Base-by-base conservation (phyloP, 2,888 invertebrate genomes). In the Callosobruchus maculatus region DNA sequence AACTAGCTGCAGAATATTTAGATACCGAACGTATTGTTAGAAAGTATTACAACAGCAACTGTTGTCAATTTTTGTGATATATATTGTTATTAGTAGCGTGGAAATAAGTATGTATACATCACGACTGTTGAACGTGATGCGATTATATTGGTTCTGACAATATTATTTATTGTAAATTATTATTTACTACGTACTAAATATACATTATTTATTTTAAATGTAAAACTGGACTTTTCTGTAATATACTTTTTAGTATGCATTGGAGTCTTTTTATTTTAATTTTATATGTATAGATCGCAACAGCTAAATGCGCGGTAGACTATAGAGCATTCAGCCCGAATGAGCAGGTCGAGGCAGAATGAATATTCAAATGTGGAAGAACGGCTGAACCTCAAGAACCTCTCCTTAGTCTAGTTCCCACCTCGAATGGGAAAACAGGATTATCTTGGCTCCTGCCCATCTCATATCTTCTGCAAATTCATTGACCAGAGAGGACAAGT, bases 21-120 rank as follows among this genome's bases (percentile, higher is more conserved):
- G 70, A 71, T 21, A 71, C 72, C 72, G 66, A 49, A 69, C 68
- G 3, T 30, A 71, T 72, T 21, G 5, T 66, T 70, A 70, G 67
- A 71, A 75, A 75, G 73, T 77, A 76, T 77, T 78, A 75, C 70
- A 74, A 71, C 71, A 71, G 74, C 76, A 74, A 74, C 72, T 81
- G 84, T 85, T 85, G 85, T 85, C 85, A 85, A 85, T 83, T 82
- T 84, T 84, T 85, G 85, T 86, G 85, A 85, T 86, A 85, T 79
- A 82, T 76, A 68, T 49, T 73, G 73, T 73, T 74, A 77, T 78
- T 76, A 78, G 77, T 80, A 81, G 80, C 81, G 80, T 80, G 81
- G 81, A 79, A 75, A 49, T 49, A 49, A 49, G 49, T 49, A 49
- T 49, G 74, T 79, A 77, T 78, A 81, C 81, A 81, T 82, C 82